These are phyloP conservation scores for Oryzias melastigma DNA, from an alignment of 2,113 vertebrate species.

Conservation along the genomic window DNA sequence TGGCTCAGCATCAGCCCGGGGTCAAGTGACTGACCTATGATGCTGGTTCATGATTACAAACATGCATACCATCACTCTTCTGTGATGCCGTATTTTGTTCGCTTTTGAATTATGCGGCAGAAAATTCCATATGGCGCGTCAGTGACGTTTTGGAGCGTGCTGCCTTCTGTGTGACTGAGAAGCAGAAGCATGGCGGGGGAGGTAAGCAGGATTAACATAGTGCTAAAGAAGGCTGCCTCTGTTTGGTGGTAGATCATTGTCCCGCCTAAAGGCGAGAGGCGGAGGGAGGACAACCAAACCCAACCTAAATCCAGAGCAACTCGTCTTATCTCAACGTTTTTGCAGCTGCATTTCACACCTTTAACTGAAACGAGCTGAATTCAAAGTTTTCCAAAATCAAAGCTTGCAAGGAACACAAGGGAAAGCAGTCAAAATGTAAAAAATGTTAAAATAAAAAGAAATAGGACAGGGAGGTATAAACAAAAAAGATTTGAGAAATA, in stretches of 20 bases:
- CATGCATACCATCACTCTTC: conserved; percentile 19
- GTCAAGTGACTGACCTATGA: conserved; percentile 53
- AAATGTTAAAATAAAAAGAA: neutral
- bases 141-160: conserved; percentile 34
- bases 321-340: conserved; percentile 30
- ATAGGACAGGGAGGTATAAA: too few species aligned
- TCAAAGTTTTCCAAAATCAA: neutral
- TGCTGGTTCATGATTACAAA: conserved; percentile 18
- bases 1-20: conserved; percentile 38
- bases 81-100: conserved; percentile 1
- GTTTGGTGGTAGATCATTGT: conserved; percentile 55
- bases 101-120: conserved; percentile 29
- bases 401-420: neutral
- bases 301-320: conserved; percentile 42
- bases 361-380: neutral
- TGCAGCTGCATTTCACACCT: conserved; percentile 2
- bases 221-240: conserved; percentile 63
- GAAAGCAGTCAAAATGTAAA: neutral
- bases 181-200: conserved; percentile 46
- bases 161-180: conserved; percentile 48
- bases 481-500: too few species aligned
- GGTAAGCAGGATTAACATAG: conserved; percentile 65
- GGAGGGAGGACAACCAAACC: conserved; percentile 54
- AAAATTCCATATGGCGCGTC: conserved; percentile 17
- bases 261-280: conserved; percentile 49